Base-by-base conservation (phyloP, 2,888 invertebrate genomes). In the Ganaspis brasiliensis region DNA sequence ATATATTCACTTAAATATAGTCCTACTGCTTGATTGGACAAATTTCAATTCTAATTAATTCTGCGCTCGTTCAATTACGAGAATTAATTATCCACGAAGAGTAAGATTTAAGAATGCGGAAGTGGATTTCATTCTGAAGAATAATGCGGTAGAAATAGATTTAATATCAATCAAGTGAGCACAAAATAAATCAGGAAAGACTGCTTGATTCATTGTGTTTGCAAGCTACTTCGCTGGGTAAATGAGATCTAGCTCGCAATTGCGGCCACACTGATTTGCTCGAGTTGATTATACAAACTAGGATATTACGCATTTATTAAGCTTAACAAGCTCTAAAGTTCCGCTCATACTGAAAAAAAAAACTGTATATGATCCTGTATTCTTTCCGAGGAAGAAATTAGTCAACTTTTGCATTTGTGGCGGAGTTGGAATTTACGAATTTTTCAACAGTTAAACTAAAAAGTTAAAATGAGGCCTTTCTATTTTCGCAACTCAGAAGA, bases 231-330 rank as follows among this genome's bases (percentile, higher is more conserved):
- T 63, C 21, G 40, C 19, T 63, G 40, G 19, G 63, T 63, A 63
- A 63, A 63, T 63, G 63, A 40, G 40, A n/a, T 59, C 59, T 31
- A 31, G 59, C 16, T 59, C 31, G 16, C 6, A 63, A 63, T 63
- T 40, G 63, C 40, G 63, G 63, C 63, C 21, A 63, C 37, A 40
- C 37, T 40, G 63, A 63, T 63, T 63, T 63, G 19, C 63, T 37
- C 63, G 40, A 21, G 63, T 63, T 63, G 40, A 63, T 63, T 63
- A 21, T 21, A 37, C 37, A 40, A 52, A 21, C 63, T 63, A 6
- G 19, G n/a, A 63, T 63, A 63, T 63, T 63, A 63, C 21, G 35
- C 63, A 63, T 40, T 63, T 63, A 63, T 63, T 63, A 40, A 40
- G 9, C 63, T 14, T 63, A 40, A 40, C 63, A 40, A 63, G 37